These are phyloP conservation scores for Orius laevigatus DNA, from an alignment of 1,140 invertebrate genomes.

Conservation along the genomic window DNA sequence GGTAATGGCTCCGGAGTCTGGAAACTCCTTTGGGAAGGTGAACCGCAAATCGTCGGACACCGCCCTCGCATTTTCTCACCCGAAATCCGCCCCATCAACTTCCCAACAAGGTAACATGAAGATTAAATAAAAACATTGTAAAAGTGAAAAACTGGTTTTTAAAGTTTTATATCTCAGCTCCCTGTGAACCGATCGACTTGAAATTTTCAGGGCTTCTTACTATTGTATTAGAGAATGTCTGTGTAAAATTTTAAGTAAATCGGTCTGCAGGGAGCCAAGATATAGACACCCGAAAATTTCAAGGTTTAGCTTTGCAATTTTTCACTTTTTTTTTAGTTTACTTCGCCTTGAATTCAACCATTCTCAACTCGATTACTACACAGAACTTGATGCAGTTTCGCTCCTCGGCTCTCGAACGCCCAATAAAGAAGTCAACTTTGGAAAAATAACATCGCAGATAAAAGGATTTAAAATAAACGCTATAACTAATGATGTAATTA, in stretches of 20 bases:
- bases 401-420: slow-evolving; percentile 37
- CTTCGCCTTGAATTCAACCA: slow-evolving; percentile 73
- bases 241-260: too few relatives aligned
- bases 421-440: slow-evolving; percentile 5
- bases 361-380: slow-evolving; percentile 62
- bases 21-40: slow-evolving; percentile 60
- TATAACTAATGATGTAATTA: slow-evolving; percentile 9
- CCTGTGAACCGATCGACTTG: too few relatives aligned
- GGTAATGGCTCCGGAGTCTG: slow-evolving; percentile 39
- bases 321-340: slow-evolving; percentile 33
- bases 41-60: slow-evolving; percentile 40
- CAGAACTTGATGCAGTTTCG: slow-evolving; percentile 71
- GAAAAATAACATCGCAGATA: slow-evolving; percentile 12
- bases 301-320: neutral
- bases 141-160: neutral
- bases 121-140: too few relatives aligned
- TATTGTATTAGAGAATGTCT: too few relatives aligned
- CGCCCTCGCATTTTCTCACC: slow-evolving; percentile 54
- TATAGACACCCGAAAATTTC: too few relatives aligned
- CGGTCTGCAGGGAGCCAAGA: too few relatives aligned
- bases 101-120: slow-evolving; percentile 41
- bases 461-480: slow-evolving; percentile 11
- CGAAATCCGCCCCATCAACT: slow-evolving; percentile 39
- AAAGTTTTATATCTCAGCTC: too few relatives aligned
- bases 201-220: too few relatives aligned